Conservation (phyloP, 2,113 vertebrate genomes). For the Willisornis vidua region DNA sequence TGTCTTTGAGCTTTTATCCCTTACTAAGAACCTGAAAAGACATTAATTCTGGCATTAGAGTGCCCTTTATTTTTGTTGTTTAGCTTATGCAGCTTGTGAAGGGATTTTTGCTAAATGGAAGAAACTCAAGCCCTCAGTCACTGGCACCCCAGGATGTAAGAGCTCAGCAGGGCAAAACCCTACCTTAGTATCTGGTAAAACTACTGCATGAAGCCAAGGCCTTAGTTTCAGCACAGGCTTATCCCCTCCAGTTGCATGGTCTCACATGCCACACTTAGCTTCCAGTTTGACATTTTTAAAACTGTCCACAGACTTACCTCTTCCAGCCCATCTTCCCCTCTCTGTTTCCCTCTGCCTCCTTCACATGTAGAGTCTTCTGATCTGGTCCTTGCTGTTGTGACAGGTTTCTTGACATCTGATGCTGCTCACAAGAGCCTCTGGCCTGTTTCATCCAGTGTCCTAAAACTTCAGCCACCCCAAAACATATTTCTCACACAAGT, state of each 20-base stretch:
- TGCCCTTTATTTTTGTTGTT: neutral
- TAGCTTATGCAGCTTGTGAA: neutral
- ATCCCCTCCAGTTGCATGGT: neutral
- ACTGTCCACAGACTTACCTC: neutral
- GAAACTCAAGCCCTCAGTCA: neutral
- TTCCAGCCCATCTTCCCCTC: neutral
- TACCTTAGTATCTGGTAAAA: neutral
- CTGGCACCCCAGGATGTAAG: neutral
- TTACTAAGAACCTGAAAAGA: neutral
- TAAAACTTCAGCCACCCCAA: neutral
- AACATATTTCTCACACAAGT: rapidly evolving
- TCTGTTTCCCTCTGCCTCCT: neutral
- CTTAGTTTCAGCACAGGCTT: neutral
- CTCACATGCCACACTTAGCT: neutral
- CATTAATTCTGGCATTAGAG: neutral
- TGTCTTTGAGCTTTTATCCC: neutral
- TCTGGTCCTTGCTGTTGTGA: neutral
- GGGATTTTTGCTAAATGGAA: neutral
- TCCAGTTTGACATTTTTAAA: neutral
- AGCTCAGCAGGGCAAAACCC: neutral
- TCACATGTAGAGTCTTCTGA: neutral
- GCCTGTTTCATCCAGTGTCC: neutral
- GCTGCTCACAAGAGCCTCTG: neutral
- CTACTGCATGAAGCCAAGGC: neutral
- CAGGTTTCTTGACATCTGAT: neutral